phyloP scores from a whole-genome alignment of 2,113 vertebrate species.

The Tetraodon nigroviridis region DNA sequence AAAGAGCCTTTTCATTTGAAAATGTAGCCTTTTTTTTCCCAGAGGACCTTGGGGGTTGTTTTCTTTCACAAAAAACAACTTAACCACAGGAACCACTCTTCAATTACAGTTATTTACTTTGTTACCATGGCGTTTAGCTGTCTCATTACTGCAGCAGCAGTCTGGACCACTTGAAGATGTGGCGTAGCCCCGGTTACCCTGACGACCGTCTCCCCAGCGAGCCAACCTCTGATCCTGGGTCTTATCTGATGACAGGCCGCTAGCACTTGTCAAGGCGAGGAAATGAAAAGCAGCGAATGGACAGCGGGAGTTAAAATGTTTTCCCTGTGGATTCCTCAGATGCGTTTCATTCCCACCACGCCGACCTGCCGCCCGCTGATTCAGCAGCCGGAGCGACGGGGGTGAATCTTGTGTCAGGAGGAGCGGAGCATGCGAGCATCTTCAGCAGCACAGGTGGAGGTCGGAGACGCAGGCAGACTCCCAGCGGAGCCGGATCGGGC shows the following conservation, averaged over 20 bases:
- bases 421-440: too few species aligned
- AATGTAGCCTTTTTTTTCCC: too few species aligned
- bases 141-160: conserved; percentile 2
- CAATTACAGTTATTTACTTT: neutral
- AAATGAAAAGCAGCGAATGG: conserved; percentile 33
- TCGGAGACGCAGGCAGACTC: too few species aligned
- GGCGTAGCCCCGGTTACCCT: conserved; percentile 25
- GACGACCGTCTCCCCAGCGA: conserved; percentile 23
- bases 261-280: conserved; percentile 26
- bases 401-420: conserved; percentile 5
- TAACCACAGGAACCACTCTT: neutral
- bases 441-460: too few species aligned
- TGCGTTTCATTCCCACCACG: conserved; percentile 2
- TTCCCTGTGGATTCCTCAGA: conserved; percentile 2
- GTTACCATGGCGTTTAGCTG: neutral
- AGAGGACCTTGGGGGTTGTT: neutral
- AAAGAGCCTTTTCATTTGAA: too few species aligned
- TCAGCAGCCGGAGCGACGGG: neutral
- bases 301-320: conserved; percentile 2
- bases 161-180: conserved; percentile 34
- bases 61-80: neutral
- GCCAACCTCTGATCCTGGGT: conserved; percentile 20
- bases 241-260: conserved; percentile 33
- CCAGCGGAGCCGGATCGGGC: too few species aligned
- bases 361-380: conserved; percentile 11